These are phyloP conservation scores for Xerus inauris DNA, from an alignment of 2,113 vertebrate genomes.

Conservation along the genomic window DNA sequence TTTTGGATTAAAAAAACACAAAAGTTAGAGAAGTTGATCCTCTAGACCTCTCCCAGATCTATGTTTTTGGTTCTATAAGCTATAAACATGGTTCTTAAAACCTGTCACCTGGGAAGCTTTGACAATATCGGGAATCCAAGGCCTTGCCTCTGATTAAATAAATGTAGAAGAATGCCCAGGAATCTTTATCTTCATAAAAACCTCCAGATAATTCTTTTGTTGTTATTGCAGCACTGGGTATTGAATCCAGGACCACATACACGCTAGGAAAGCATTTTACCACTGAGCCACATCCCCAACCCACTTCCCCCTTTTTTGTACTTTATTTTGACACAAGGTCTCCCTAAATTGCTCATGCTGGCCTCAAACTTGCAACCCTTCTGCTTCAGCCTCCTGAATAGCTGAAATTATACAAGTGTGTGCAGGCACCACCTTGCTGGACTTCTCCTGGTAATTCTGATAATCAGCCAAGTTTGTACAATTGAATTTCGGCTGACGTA, in stretches of 20 bases:
- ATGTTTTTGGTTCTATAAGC: not conserved
- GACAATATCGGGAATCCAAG: not conserved
- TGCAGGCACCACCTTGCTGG: not conserved
- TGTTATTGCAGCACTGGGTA: not conserved
- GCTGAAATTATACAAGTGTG: not conserved
- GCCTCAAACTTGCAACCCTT: not conserved
- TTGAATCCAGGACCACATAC: not conserved
- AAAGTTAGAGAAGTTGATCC: not conserved
- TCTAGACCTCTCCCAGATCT: not conserved
- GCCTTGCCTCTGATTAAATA: not conserved
- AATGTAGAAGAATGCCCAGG: not conserved
- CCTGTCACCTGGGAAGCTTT: not conserved
- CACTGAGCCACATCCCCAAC: not conserved
- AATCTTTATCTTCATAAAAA: constrained; percentile 34
- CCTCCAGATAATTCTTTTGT: not conserved
- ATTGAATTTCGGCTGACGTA: constrained; percentile 11
- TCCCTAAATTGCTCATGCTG: not conserved
- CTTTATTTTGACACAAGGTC: not conserved
- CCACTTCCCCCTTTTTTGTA: not conserved
- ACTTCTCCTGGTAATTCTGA: not conserved
- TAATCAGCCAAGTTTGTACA: not conserved
- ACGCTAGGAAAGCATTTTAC: not conserved
- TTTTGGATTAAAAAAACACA: not conserved
- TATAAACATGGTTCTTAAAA: not conserved
- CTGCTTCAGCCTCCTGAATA: not conserved